Conservation (phyloP, 2,113 vertebrate species). For the Nyctibius bracteatus region DNA sequence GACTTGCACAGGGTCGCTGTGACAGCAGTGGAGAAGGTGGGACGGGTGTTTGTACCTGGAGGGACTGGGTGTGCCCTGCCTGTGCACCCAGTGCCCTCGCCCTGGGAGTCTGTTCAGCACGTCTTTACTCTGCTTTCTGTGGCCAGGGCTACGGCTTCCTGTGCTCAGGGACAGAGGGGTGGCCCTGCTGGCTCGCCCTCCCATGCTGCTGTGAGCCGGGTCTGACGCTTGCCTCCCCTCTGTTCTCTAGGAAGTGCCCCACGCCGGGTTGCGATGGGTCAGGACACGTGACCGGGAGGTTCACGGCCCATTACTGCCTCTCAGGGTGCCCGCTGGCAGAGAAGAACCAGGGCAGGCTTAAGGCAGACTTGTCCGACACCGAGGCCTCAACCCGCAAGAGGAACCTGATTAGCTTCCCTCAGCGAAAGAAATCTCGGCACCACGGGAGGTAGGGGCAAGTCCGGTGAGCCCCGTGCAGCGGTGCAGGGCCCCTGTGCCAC, state of each 20-base stretch:
- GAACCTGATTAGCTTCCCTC: conserved; percentile 84
- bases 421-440: conserved; percentile 91
- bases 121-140: background rate
- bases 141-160: background rate
- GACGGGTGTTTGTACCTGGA: background rate
- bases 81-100: fast-evolving
- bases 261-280: conserved; percentile 96
- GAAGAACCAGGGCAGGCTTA: conserved; percentile 92
- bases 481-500: background rate
- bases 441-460: conserved; percentile 83
- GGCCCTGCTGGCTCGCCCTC: fast-evolving
- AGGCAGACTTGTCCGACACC: conserved; percentile 86
- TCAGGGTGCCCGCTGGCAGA: conserved; percentile 96
- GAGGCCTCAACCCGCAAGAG: conserved; percentile 83
- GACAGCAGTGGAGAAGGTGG: background rate
- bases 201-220: background rate
- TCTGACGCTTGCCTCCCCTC: background rate
- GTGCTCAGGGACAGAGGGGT: fast-evolving
- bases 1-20: background rate
- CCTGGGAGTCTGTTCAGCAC: fast-evolving
- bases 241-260: conserved; percentile 89
- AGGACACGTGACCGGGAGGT: conserved; percentile 94
- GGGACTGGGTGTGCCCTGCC: background rate
- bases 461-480: fast-evolving
- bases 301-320: conserved; percentile 97